These are phyloP conservation scores for Hycleus cichorii DNA, from an alignment of 1,140 invertebrate genomes.

Conservation along the genomic window DNA sequence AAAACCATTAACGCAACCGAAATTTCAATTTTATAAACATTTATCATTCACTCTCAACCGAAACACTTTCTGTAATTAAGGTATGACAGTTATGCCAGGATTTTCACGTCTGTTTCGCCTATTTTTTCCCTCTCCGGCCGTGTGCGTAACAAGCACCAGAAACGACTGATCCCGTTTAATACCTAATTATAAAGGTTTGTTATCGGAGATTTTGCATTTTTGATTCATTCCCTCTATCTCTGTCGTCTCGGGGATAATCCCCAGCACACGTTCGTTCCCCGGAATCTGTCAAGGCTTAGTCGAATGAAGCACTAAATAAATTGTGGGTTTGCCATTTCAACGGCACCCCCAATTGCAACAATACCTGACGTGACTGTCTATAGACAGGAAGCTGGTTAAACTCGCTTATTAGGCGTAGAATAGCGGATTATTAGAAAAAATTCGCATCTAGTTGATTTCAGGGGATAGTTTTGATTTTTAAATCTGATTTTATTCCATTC, in stretches of 20 bases:
- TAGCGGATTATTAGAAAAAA: no score
- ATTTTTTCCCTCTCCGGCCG: background rate
- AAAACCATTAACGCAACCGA: no score
- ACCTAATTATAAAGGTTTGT: constrained; percentile 14
- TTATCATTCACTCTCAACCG: no score
- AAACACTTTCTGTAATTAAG: no score
- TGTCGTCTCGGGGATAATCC: constrained; percentile 3
- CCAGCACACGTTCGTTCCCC: background rate
- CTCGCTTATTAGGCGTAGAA: no score
- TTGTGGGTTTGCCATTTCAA: constrained; percentile 2
- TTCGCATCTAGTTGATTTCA: no score
- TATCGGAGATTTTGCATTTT: constrained; percentile 13
- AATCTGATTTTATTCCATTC: no score
- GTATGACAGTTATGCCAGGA: no score
- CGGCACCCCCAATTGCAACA: background rate
- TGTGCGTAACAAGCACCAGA: constrained; percentile 9
- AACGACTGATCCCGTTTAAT: constrained; percentile 10
- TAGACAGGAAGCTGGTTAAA: no score
- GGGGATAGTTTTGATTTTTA: no score
- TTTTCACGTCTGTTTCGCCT: no score
- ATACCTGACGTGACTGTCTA: background rate
- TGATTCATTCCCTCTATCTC: background rate
- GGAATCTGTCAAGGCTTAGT: background rate
- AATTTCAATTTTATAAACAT: no score
- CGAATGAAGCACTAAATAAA: constrained; percentile 1